phyloP scores from a whole-genome alignment of 2,797 vertebrate species.

The Poecilia gillii region DNA sequence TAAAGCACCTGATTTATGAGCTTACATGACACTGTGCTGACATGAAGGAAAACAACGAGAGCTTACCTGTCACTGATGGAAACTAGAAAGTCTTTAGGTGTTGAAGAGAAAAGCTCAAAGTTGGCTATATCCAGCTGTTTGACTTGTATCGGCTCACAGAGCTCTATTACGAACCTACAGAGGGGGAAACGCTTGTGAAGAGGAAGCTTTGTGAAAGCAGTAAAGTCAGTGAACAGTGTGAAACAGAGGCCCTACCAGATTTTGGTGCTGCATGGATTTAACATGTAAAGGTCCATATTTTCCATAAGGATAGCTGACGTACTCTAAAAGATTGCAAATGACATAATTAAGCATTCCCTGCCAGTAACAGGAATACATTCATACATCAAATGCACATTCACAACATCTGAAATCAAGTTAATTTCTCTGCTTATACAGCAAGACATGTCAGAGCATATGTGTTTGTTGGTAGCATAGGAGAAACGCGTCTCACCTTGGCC shows the following conservation, averaged over 20 bases:
- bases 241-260: constrained; percentile 87
- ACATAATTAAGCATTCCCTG: background rate
- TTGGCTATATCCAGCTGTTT: constrained; percentile 98
- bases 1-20: background rate
- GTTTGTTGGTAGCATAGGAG: constrained; percentile 6
- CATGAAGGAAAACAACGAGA: background rate
- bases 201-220: background rate
- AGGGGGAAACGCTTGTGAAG: background rate
- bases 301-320: constrained; percentile 98
- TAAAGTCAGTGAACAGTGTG: background rate
- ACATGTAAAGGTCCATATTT: constrained; percentile 99
- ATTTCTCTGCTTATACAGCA: background rate
- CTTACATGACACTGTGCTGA: background rate
- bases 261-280: constrained; percentile 99
- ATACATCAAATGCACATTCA: background rate
- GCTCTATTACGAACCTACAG: constrained; percentile 87
- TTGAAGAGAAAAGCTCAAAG: constrained; percentile 98
- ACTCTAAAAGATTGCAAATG: constrained; percentile 78
- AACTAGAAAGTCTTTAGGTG: constrained; percentile 95
- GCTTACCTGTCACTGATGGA: constrained; percentile 97
- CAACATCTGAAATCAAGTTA: background rate
- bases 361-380: background rate
- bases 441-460: background rate
- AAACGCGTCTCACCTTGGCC: constrained; percentile 88
- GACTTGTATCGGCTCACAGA: constrained; percentile 98